phyloP scores from a whole-genome alignment of 2,888 invertebrate genomes.

The Acheta domesticus region DNA sequence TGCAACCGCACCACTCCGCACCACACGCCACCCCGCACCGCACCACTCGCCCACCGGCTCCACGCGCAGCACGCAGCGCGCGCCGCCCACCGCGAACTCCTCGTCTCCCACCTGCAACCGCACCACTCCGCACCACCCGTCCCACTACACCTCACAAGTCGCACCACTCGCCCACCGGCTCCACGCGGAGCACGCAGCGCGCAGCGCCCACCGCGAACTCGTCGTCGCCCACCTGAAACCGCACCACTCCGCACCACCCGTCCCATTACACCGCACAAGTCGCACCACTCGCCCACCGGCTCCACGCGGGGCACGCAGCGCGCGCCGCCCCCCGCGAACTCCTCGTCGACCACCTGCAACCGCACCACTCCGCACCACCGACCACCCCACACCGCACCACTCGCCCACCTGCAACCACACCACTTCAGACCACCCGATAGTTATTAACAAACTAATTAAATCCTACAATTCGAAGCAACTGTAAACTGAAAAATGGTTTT shows the following conservation, averaged over 20 bases:
- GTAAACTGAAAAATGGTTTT: no score
- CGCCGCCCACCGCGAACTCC: conserved; percentile 36
- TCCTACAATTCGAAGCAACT: no score
- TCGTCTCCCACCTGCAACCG: no score
- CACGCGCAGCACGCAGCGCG: conserved; percentile 55
- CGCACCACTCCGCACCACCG: conserved; percentile 37
- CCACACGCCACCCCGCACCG: background rate
- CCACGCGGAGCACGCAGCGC: conserved; percentile 55
- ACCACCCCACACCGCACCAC: conserved; percentile 66
- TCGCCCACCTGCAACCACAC: no score
- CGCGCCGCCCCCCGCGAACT: conserved; percentile 62
- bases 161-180: background rate
- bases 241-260: no score
- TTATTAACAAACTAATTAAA: no score
- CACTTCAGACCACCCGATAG: conserved; percentile 63
- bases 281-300: conserved; percentile 48
- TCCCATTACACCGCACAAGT: no score
- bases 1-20: background rate
- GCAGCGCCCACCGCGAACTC: background rate
- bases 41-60: background rate
- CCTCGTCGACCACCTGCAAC: conserved; percentile 69
- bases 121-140: no score
- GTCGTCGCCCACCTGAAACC: no score
- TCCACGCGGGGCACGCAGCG: conserved; percentile 56
- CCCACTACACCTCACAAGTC: no score